Conservation (phyloP, 2,797 vertebrate genomes). For the Orientallactaga sibirica region DNA sequence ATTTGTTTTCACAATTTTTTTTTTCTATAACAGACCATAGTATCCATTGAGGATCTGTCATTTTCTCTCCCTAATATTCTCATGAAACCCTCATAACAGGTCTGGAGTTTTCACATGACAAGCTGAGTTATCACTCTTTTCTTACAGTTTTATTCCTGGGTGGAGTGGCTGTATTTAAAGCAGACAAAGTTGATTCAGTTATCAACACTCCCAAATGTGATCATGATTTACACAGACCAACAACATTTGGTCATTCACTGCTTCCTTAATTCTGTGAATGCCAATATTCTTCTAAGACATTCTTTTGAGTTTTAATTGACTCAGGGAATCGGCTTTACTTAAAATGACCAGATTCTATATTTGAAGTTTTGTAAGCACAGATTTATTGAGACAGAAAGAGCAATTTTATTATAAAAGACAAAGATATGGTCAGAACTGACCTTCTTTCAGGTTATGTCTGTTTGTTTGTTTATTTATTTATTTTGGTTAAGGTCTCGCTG, state of each 20-base stretch:
- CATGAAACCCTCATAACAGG: too few relatives aligned
- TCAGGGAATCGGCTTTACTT: background rate
- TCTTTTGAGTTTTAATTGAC: background rate
- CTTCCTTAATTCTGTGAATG: background rate
- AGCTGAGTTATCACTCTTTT: background rate
- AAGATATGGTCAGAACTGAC: background rate
- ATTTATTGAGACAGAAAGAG: background rate
- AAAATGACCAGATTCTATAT: background rate
- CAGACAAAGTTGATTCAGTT: background rate
- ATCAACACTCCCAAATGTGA: background rate
- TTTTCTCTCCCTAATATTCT: background rate
- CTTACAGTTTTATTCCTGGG: background rate
- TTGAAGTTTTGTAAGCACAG: background rate
- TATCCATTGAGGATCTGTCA: background rate
- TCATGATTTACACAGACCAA: background rate
- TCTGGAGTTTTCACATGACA: background rate
- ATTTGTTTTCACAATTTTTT: background rate
- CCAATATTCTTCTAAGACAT: constrained; percentile 10
- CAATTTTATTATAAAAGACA: background rate
- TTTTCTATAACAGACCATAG: background rate
- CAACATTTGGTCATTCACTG: background rate
- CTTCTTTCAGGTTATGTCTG: background rate
- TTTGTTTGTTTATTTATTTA: background rate
- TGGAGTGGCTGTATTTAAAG: background rate
- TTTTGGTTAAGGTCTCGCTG: background rate